Conservation (phyloP, 2,888 invertebrate species). For the Megamerina dolium region DNA sequence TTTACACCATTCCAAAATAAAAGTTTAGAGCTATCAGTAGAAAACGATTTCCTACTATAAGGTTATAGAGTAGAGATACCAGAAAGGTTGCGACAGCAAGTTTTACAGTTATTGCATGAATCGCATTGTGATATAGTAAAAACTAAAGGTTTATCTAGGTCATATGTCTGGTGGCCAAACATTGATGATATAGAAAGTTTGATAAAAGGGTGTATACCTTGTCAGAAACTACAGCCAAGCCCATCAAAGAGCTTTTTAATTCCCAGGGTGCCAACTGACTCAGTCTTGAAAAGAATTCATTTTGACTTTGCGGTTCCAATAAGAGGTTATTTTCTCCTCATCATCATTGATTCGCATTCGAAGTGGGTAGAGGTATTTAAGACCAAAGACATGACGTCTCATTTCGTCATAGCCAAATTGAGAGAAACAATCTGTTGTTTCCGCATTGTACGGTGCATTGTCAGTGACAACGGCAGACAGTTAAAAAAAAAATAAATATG, state of each 20-base stretch:
- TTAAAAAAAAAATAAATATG: too few species aligned
- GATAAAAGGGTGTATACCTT: slow-evolving; percentile 14
- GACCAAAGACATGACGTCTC: slow-evolving; percentile 16
- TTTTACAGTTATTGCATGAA: slow-evolving; percentile 12
- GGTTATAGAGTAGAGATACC: slow-evolving; percentile 12
- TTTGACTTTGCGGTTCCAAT: slow-evolving; percentile 20
- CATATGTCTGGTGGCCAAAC: slow-evolving; percentile 18
- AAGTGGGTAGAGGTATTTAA: slow-evolving; percentile 19
- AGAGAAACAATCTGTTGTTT: slow-evolving; percentile 12
- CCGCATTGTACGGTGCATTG: slow-evolving; percentile 7
- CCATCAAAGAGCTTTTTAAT: slow-evolving; percentile 16
- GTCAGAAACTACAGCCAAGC: slow-evolving; percentile 17
- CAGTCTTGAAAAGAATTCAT: slow-evolving; percentile 14
- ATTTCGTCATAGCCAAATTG: slow-evolving; percentile 11
- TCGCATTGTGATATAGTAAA: slow-evolving; percentile 17
- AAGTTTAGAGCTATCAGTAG: slow-evolving; percentile 11
- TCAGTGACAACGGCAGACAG: slow-evolving; percentile 16
- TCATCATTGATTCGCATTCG: slow-evolving; percentile 15
- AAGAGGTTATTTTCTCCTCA: slow-evolving; percentile 7
- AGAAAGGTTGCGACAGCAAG: slow-evolving; percentile 3
- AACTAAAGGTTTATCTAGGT: slow-evolving; percentile 14
- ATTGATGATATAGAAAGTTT: slow-evolving; percentile 16
- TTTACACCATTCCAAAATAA: slow-evolving; percentile 11
- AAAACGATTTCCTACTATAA: slow-evolving; percentile 12
- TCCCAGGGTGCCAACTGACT: slow-evolving; percentile 13